Conservation (phyloP, 2,113 vertebrate genomes). For the Danionella cerebrum region DNA sequence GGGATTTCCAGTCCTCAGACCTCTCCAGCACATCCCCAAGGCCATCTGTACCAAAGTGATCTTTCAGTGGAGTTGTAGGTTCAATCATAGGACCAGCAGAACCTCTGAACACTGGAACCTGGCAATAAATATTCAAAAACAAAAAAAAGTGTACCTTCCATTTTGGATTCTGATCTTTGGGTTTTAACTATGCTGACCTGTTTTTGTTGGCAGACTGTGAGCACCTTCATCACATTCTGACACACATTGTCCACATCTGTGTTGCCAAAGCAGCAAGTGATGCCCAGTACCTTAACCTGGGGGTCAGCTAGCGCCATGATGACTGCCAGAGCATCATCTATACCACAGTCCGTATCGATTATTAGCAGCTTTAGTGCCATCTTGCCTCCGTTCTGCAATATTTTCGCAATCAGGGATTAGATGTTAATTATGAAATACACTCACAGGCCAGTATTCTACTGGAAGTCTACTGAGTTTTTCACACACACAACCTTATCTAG, state of each 20-base stretch:
- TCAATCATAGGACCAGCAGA: constrained; percentile 49
- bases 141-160: no score
- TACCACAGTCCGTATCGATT: constrained; percentile 70
- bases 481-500: no score
- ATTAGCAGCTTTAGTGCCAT: constrained; percentile 63
- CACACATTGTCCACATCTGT: constrained; percentile 57
- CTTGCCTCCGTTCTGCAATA: constrained; percentile 7
- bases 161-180: neutral
- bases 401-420: no score
- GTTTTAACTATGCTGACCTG: constrained; percentile 43
- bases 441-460: no score
- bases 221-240: constrained; percentile 62
- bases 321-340: constrained; percentile 70
- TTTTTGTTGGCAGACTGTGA: constrained; percentile 53
- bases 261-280: constrained; percentile 70
- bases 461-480: no score
- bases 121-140: neutral
- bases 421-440: neutral
- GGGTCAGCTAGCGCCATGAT: constrained; percentile 62
- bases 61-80: neutral
- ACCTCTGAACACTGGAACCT: constrained; percentile 69
- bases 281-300: constrained; percentile 50
- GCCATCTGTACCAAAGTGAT: constrained; percentile 67
- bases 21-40: constrained; percentile 61
- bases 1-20: constrained; percentile 49